Percentiles rank a stretch among this genome's conserved stretches.
These are phyloP conservation scores for Paratilapia polleni DNA, from an alignment of 2,113 vertebrate genomes.

Conservation along the genomic window DNA sequence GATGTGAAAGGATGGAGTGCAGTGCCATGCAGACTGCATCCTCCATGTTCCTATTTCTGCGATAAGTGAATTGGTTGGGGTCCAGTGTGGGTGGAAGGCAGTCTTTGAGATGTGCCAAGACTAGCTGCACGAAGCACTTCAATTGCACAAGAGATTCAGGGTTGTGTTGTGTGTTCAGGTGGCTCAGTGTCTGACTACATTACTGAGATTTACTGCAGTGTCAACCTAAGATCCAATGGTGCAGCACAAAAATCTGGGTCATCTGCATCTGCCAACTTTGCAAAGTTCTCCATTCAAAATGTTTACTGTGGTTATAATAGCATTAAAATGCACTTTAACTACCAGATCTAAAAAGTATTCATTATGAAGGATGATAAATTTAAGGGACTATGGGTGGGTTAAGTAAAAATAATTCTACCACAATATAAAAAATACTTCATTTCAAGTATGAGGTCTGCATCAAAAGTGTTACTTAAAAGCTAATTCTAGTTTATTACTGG, in stretches of 20 bases:
- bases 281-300: not conserved
- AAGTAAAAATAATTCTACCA: not conserved
- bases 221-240: not conserved
- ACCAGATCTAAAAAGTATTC: not conserved
- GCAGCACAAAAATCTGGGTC: not conserved
- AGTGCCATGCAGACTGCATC: not conserved
- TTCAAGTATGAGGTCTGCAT: not conserved
- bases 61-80: not conserved
- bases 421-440: not conserved
- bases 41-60: not conserved
- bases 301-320: not conserved
- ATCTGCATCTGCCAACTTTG: no score
- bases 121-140: no score
- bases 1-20: not conserved
- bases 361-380: not conserved
- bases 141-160: not conserved
- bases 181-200: not conserved
- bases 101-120: not conserved
- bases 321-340: not conserved
- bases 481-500: no score
- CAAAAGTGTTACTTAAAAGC: no score
- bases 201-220: not conserved
- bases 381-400: no score
- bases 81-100: not conserved
- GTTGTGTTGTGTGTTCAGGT: not conserved